Conservation (phyloP, 2,888 invertebrate genomes). For the Ectemnius cavifrons region DNA sequence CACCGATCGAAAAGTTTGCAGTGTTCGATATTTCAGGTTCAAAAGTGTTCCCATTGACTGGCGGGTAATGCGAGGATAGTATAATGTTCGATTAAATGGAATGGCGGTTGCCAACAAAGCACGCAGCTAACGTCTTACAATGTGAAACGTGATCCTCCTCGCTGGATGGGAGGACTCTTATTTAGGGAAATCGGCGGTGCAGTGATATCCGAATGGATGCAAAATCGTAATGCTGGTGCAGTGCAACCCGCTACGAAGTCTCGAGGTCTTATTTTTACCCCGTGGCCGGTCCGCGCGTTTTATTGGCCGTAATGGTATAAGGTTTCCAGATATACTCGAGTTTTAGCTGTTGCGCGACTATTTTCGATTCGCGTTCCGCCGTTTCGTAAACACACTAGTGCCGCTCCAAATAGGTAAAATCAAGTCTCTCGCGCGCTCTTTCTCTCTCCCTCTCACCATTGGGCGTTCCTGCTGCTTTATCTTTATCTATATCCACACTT, state of each 20-base stretch:
- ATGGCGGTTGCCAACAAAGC: too few relatives aligned
- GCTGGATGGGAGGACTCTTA: background rate
- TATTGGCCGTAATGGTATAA: slow-evolving; percentile 37
- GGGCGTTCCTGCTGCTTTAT: too few relatives aligned
- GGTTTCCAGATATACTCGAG: slow-evolving; percentile 39
- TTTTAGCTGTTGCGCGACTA: slow-evolving; percentile 31
- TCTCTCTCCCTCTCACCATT: too few relatives aligned
- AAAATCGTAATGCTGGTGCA: background rate
- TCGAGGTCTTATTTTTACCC: slow-evolving; percentile 19
- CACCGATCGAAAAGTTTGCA: too few relatives aligned
- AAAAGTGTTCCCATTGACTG: too few relatives aligned
- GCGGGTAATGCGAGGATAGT: too few relatives aligned
- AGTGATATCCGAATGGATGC: background rate
- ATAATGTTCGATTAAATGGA: too few relatives aligned
- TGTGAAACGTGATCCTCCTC: slow-evolving; percentile 5
- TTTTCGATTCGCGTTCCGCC: slow-evolving; percentile 37
- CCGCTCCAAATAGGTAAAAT: slow-evolving; percentile 33
- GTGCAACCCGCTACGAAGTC: background rate
- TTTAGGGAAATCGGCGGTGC: slow-evolving; percentile 4
- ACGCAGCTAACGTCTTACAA: too few relatives aligned
- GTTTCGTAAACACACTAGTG: slow-evolving; percentile 37
- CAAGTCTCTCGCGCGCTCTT: slow-evolving; percentile 8
- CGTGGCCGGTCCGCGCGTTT: slow-evolving; percentile 20
- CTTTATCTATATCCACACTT: too few relatives aligned
- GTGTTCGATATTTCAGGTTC: too few relatives aligned